Base-by-base conservation (phyloP, 2,888 invertebrate genomes). In the Oligia fasciuncula region DNA sequence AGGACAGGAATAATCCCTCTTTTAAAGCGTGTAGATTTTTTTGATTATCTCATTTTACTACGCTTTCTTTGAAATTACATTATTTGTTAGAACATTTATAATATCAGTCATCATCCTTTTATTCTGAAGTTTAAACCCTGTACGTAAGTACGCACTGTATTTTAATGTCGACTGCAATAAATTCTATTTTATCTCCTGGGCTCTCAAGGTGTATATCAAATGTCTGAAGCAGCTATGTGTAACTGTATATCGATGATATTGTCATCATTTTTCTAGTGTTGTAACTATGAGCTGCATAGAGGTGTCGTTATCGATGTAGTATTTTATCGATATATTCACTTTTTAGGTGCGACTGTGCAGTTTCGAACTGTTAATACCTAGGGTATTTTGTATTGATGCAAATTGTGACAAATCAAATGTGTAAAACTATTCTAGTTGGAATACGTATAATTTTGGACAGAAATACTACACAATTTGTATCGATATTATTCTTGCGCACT, bases 271-370 rank as follows among this genome's bases (percentile, higher is more conserved):
- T 51, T 23, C 11, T 46, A 46, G 63, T 69, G 40, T 70, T 70
- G n/a, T 68, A 78, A 46, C 65, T 35, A 40, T 19, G n/a, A 35
- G n/a, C n/a, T 62, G 49, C 23, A 62, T 54, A 54, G 66, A 35
- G 40, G 19, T 60, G 40, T 49, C 51, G 40, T 51, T 57, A 76
- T 80, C 51, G 77, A 66, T 67, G 23, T 62, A 14, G 40, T 43
- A 8, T 79, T 66, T 68, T 67, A 57, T 84, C 62, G 84, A 79
- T 77, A 79, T 77, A 81, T 51, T n/a, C 14, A 83, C 57, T 19
- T 83, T 46, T 63, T 69, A 62, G 23, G 62, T 40, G 49, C n/a
- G 40, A 76, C 14, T 40, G n/a, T 49, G 83, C 68, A 76, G 76
- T 76, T 75, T 6, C 23, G 40, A 54, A 62, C 67, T 75, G 67